Base-by-base conservation (phyloP, 2,888 invertebrate species). In the Graphium colonna region DNA sequence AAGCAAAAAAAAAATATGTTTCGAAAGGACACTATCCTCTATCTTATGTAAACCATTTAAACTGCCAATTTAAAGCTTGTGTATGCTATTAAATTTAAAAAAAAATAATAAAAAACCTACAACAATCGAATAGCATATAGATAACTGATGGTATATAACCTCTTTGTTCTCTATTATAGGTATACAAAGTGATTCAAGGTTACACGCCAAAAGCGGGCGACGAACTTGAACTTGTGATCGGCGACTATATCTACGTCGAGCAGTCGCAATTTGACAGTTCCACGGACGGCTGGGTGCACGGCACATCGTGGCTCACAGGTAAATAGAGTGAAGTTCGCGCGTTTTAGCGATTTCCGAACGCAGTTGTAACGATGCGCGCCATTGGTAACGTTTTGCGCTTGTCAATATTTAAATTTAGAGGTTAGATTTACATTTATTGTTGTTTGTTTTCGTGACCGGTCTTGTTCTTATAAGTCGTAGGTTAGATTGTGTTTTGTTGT, bases 281-380 rank as follows among this genome's bases (percentile, higher is more conserved):
- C 1, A 91, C 93, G 0, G 97, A 97, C 80, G 96, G 96, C 48
- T 97, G 97, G 97, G 95, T 95, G 21, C 94, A 94, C 67, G 97
- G 97, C 21, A 93, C 92, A 16, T 96, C 95, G 0, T 95, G 95
- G 95, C 82, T 95, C 33, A 96, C 95, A 46, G 96, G 94, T 76
- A 63, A 61, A 61, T 57, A 28, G 55, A 21, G 21, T 21, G 21
- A 21, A 21, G 21, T 21, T 21, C 3, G 21, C 21, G 21, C 21
- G n/a, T n/a, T n/a, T n/a, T n/a, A n/a, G n/a, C 28, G 13, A 9
- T 4, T 16, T 28, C n/a, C 9, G 31, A 31, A 31, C 31, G 10
- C 31, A 31, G 52, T 58, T 31, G 67, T 60, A 55, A 76, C 75
- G 74, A 64, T 65, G 52, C 57, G 55, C 48, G 59, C 65, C 33